Conservation (phyloP, 1,140 invertebrate genomes). For the Maconellicoccus hirsutus region DNA sequence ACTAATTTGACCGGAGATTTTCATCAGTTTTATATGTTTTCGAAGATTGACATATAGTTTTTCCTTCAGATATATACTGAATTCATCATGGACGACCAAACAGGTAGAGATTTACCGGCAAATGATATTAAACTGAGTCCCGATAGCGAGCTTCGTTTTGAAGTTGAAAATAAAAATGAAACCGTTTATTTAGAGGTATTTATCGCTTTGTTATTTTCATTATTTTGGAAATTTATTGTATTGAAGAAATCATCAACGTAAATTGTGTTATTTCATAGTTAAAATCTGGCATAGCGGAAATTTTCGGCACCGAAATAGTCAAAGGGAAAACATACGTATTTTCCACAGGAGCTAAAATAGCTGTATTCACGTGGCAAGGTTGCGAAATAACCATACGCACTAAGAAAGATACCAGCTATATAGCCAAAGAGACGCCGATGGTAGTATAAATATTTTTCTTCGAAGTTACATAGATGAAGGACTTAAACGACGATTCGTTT, state of each 20-base stretch:
- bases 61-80: too few relatives aligned
- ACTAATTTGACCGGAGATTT: too few relatives aligned
- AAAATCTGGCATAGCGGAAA: constrained; percentile 77
- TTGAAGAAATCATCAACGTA: too few relatives aligned
- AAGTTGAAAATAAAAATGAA: constrained; percentile 78
- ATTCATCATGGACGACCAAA: neutral
- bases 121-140: constrained; percentile 76
- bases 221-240: too few relatives aligned
- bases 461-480: neutral
- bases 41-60: too few relatives aligned
- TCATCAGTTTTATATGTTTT: too few relatives aligned
- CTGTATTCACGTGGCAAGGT: constrained; percentile 92
- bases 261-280: constrained; percentile 45
- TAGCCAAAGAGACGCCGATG: constrained; percentile 95
- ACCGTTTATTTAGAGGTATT: constrained; percentile 73
- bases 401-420: constrained; percentile 82
- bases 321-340: constrained; percentile 90
- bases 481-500: too few relatives aligned
- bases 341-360: constrained; percentile 79
- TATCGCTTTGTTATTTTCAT: constrained; percentile 30
- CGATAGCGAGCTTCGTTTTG: constrained; percentile 82
- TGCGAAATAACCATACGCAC: constrained; percentile 73
- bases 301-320: constrained; percentile 94
- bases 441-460: constrained; percentile 30
- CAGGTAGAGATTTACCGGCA: neutral